phyloP scores from a whole-genome alignment of 2,888 invertebrate genomes.

The Allophyes oxyacanthae region DNA sequence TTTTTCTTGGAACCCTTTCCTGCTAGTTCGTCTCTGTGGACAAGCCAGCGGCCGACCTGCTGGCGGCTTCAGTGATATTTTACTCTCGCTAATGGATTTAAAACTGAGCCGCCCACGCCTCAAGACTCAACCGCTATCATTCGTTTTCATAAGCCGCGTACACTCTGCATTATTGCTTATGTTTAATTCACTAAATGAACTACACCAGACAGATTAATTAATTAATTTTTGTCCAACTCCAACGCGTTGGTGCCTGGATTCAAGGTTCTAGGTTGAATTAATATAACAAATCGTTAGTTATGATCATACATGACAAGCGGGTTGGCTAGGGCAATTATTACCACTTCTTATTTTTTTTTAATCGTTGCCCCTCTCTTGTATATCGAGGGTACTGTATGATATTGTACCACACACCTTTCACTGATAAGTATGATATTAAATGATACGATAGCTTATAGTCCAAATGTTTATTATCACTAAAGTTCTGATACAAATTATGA shows the following conservation, averaged over 20 bases:
- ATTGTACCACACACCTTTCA: too few relatives aligned
- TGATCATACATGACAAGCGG: not conserved
- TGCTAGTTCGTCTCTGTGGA: conserved; percentile 41
- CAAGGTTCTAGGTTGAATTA: not conserved
- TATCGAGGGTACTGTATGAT: too few relatives aligned
- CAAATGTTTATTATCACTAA: too few relatives aligned
- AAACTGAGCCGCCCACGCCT: conserved; percentile 57
- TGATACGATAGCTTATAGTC: too few relatives aligned
- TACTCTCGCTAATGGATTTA: conserved; percentile 73
- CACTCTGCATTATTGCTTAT: conserved; percentile 43
- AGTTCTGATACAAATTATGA: too few relatives aligned
- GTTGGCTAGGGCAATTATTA: too few relatives aligned
- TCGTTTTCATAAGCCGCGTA: conserved; percentile 52
- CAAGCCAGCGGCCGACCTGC: conserved; percentile 37
- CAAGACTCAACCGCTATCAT: conserved; percentile 42
- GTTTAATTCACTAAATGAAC: conserved; percentile 54
- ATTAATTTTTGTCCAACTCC: conserved; percentile 45
- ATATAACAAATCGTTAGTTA: not conserved
- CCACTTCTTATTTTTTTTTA: too few relatives aligned
- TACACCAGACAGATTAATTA: conserved; percentile 36
- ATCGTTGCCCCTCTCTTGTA: too few relatives aligned
- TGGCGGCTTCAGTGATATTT: conserved; percentile 60
- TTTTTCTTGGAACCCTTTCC: not conserved
- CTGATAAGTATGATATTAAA: too few relatives aligned
- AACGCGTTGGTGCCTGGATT: not conserved